phyloP scores from a whole-genome alignment of 2,113 vertebrate genomes.

The Chrysemys picta region DNA sequence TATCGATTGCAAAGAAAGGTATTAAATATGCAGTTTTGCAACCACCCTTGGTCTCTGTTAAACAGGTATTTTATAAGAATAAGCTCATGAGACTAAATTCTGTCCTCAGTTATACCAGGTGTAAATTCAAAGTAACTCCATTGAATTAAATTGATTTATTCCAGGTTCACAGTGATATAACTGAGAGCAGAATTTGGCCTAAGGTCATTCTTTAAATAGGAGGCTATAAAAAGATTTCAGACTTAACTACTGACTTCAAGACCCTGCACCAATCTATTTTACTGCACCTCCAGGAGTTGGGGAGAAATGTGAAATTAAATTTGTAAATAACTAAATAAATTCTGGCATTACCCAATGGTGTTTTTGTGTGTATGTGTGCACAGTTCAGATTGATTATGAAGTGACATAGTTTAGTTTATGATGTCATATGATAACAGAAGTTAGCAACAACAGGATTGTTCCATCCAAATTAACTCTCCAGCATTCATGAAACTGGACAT shows the following conservation, averaged over 20 bases:
- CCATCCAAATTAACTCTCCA: slow-evolving; percentile 21
- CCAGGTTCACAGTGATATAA: background rate
- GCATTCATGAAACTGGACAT: slow-evolving; percentile 12
- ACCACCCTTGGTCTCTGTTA: background rate
- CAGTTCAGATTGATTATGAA: slow-evolving; percentile 8
- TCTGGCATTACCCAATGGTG: background rate
- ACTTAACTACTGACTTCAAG: background rate
- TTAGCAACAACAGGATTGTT: slow-evolving; percentile 7
- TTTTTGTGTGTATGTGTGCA: background rate
- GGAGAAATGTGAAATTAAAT: slow-evolving; percentile 9
- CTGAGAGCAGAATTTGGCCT: background rate
- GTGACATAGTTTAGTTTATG: background rate
- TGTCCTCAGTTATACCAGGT: background rate
- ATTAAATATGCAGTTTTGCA: background rate
- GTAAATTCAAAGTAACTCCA: background rate
- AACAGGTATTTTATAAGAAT: background rate
- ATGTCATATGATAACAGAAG: background rate
- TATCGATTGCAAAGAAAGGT: background rate
- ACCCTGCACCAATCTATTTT: background rate
- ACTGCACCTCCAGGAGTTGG: background rate
- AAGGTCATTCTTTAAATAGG: background rate
- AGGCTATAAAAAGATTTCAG: background rate
- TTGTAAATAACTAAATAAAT: background rate
- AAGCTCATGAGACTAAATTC: background rate
- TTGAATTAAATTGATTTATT: background rate